Conservation (phyloP, 2,797 vertebrate species). For the Microcaecilia unicolor region DNA sequence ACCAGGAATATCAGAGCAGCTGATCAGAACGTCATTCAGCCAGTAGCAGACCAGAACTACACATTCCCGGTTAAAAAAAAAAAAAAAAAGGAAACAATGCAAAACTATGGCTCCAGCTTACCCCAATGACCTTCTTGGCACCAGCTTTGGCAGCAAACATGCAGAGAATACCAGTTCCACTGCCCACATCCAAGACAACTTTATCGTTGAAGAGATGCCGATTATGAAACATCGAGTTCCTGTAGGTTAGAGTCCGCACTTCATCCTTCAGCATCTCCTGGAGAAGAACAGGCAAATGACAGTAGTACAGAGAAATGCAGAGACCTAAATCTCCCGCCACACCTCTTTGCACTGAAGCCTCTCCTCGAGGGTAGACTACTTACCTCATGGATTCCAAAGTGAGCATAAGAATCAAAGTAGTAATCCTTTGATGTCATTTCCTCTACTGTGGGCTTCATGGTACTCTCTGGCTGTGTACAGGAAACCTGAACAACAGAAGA, state of each 20-base stretch:
- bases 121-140: slow-evolving; percentile 84
- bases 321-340: neutral
- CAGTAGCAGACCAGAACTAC: too few relatives aligned
- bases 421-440: slow-evolving; percentile 96
- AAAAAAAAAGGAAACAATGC: neutral
- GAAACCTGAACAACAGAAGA: slow-evolving; percentile 69
- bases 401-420: slow-evolving; percentile 90
- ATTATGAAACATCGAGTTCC: slow-evolving; percentile 94
- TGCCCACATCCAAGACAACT: slow-evolving; percentile 87
- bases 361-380: neutral
- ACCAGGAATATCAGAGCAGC: too few relatives aligned
- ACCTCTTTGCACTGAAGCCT: neutral
- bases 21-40: too few relatives aligned
- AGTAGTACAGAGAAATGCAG: too few relatives aligned
- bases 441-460: slow-evolving; percentile 76
- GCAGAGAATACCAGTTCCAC: slow-evolving; percentile 87
- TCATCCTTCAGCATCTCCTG: slow-evolving; percentile 95
- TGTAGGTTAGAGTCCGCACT: slow-evolving; percentile 85
- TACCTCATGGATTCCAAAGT: slow-evolving; percentile 92
- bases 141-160: slow-evolving; percentile 93
- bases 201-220: slow-evolving; percentile 92
- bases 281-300: too few relatives aligned
- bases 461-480: slow-evolving; percentile 68
- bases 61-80: too few relatives aligned
- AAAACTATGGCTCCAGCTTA: too few relatives aligned